Evolutionary conservation across 1,140 invertebrate genomes (phyloP).

Genomic region (Elymnias hypermnestra): DNA sequence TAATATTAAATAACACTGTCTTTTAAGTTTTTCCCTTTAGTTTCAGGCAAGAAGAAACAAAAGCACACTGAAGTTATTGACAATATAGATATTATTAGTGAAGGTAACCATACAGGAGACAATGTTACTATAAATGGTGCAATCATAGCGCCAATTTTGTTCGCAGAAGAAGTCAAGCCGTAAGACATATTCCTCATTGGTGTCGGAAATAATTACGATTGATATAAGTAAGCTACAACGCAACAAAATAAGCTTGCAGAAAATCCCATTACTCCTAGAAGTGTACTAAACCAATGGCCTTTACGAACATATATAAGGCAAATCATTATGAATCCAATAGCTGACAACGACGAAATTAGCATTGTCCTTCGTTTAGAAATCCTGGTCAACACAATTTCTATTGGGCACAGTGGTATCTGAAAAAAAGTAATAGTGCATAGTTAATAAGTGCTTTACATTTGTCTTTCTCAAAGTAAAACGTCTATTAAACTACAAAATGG

Average conservation of each 20-base stretch:
- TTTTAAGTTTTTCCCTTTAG: constrained; percentile 39
- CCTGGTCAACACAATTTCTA: constrained; percentile 27
- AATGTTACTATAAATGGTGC: constrained; percentile 40
- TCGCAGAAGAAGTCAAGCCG: constrained; percentile 26
- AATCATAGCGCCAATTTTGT: constrained; percentile 33
- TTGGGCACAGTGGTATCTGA: constrained; percentile 14
- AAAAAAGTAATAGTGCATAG: too few relatives aligned
- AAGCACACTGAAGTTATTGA: constrained; percentile 25
- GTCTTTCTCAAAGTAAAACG: too few relatives aligned
- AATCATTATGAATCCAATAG: constrained; percentile 23
- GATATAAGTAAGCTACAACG: constrained; percentile 26
- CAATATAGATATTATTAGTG: constrained; percentile 30
- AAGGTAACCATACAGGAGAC: constrained; percentile 35
- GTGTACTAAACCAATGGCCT: constrained; percentile 19
- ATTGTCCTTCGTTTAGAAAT: constrained; percentile 25
- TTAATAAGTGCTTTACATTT: too few relatives aligned
- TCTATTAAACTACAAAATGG: too few relatives aligned
- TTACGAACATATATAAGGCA: constrained; percentile 27
- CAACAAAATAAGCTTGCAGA: constrained; percentile 17
- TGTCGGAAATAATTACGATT: constrained; percentile 36
- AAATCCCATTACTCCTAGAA: constrained; percentile 27
- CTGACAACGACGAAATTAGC: constrained; percentile 4
- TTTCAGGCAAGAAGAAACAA: constrained; percentile 38
- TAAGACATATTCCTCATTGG: constrained; percentile 38
- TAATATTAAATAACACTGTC: too few relatives aligned